phyloP scores from a whole-genome alignment of 2,113 vertebrate genomes.

The Chrysochloris asiatica region DNA sequence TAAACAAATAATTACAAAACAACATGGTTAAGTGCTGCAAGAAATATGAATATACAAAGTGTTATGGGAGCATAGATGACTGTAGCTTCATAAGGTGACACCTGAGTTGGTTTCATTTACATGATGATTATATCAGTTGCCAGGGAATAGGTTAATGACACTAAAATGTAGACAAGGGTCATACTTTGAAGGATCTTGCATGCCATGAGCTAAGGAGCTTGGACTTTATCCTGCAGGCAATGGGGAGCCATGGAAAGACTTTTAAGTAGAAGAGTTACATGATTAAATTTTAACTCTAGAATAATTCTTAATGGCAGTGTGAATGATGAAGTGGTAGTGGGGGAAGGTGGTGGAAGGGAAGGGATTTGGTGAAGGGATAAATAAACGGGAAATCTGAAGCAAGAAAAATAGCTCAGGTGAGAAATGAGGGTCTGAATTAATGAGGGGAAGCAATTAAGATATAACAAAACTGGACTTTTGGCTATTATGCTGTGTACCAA shows the following conservation, averaged over 20 bases:
- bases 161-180: slow-evolving; percentile 54
- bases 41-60: slow-evolving; percentile 63
- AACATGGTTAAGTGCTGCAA: slow-evolving; percentile 45
- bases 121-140: slow-evolving; percentile 47
- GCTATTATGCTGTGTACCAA: slow-evolving; percentile 77
- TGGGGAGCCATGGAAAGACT: slow-evolving; percentile 63
- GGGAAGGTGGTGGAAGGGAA: neutral
- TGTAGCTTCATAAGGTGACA: slow-evolving; percentile 64
- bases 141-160: slow-evolving; percentile 39
- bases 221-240: slow-evolving; percentile 68
- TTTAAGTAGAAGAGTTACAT: slow-evolving; percentile 68
- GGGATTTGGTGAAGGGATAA: slow-evolving; percentile 65
- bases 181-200: slow-evolving; percentile 71
- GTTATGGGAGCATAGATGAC: slow-evolving; percentile 48
- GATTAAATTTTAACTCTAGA: slow-evolving; percentile 65
- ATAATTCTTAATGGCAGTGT: slow-evolving; percentile 66
- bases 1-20: slow-evolving; percentile 61
- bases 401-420: slow-evolving; percentile 72
- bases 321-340: slow-evolving; percentile 73
- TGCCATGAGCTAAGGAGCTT: slow-evolving; percentile 78
- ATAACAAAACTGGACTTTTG: slow-evolving; percentile 66
- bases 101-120: slow-evolving; percentile 64
- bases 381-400: slow-evolving; percentile 70
- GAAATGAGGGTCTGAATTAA: slow-evolving; percentile 73
- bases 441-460: slow-evolving; percentile 65